Conservation (phyloP, 2,797 vertebrate species). For the Sphenopsis melanotis region DNA sequence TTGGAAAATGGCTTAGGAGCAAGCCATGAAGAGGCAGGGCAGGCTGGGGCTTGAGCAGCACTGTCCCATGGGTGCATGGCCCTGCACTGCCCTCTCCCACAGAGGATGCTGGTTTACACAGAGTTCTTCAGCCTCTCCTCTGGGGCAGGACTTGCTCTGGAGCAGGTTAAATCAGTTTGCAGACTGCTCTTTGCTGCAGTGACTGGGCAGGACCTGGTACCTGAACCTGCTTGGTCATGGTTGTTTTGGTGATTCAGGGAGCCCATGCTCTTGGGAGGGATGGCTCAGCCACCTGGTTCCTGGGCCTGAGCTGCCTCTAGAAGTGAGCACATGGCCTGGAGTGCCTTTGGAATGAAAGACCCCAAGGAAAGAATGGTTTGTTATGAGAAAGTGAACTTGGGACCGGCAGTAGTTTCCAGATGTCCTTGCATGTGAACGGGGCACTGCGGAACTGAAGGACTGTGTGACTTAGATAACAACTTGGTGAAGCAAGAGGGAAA, state of each 20-base stretch:
- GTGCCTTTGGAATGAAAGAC: not conserved
- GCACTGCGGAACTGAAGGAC: not conserved
- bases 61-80: accelerated
- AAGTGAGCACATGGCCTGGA: not conserved
- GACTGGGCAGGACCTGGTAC: not conserved
- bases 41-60: not conserved
- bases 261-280: not conserved
- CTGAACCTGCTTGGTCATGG: not conserved
- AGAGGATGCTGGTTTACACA: not conserved
- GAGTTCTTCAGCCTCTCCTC: not conserved
- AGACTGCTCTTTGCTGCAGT: not conserved
- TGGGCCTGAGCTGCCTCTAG: not conserved
- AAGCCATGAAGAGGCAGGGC: not conserved
- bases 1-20: not conserved
- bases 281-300: not conserved
- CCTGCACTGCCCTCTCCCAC: not conserved
- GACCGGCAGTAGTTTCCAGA: not conserved
- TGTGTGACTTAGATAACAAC: not conserved
- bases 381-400: not conserved
- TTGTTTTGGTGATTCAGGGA: not conserved
- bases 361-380: not conserved
- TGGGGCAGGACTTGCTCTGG: not conserved
- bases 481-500: not conserved
- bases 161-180: not conserved
- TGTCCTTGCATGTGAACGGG: not conserved